Evolutionary conservation across 2,113 vertebrate genomes (phyloP).

Genomic region (Bettongia penicillata): DNA sequence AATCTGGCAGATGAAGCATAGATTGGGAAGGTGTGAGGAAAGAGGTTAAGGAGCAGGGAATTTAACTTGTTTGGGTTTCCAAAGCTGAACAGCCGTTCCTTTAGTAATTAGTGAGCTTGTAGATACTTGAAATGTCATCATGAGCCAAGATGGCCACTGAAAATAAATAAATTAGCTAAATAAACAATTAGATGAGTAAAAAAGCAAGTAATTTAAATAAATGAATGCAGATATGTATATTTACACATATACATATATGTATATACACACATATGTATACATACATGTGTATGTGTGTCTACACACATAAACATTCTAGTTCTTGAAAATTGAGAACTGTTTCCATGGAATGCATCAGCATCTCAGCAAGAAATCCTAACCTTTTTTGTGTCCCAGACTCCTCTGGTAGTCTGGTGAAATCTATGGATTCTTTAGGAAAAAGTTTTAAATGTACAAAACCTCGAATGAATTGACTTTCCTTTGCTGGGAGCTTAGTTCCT

Average conservation of each 20-base stretch:
- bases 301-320: background rate
- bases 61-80: background rate
- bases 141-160: background rate
- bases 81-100: background rate
- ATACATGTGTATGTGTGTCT: too few relatives aligned
- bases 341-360: background rate
- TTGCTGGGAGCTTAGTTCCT: background rate
- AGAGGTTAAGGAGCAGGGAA: background rate
- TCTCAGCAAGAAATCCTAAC: background rate
- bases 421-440: background rate
- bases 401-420: background rate
- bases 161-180: background rate
- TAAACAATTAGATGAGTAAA: background rate
- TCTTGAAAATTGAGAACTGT: background rate
- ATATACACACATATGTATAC: too few relatives aligned
- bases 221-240: background rate
- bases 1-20: conserved; percentile 13
- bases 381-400: background rate
- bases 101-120: background rate
- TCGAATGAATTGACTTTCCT: background rate
- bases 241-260: too few relatives aligned
- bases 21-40: background rate
- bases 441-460: background rate
- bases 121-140: background rate
- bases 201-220: background rate